Evolutionary conservation across 2,888 invertebrate genomes (phyloP).

Genomic region (Odontomyia ornata): DNA sequence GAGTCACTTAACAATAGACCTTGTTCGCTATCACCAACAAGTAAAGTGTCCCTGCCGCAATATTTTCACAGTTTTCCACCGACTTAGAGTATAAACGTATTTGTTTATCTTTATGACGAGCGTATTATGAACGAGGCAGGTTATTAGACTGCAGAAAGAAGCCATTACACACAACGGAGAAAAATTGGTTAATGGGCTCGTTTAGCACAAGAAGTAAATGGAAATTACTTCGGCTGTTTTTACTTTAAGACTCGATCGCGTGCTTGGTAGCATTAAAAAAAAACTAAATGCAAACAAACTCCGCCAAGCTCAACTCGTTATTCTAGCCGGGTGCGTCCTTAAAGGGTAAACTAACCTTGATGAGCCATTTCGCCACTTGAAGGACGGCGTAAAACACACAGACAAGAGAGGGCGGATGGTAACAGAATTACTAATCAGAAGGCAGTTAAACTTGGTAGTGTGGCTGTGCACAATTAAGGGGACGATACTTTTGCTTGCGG

Average conservation of each 20-base stretch:
- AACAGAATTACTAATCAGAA: too few species aligned
- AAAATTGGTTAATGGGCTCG: constrained; percentile 43
- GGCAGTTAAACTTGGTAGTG: too few species aligned
- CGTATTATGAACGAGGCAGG: constrained; percentile 33
- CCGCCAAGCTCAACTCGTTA: constrained; percentile 23
- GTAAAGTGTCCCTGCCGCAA: not conserved
- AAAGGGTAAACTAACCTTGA: constrained; percentile 38
- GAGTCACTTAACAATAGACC: too few species aligned
- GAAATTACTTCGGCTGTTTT: constrained; percentile 34
- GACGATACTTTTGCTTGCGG: too few species aligned
- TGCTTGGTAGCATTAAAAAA: constrained; percentile 26
- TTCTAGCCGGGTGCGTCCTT: constrained; percentile 4
- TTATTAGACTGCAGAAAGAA: constrained; percentile 35
- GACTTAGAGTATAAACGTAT: not conserved
- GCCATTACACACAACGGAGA: constrained; percentile 22
- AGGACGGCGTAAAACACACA: not conserved
- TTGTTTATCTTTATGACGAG: constrained; percentile 37
- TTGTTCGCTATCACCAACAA: too few species aligned
- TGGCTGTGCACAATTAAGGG: too few species aligned
- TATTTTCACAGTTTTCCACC: not conserved
- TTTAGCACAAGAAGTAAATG: constrained; percentile 43
- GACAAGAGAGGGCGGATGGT: not conserved
- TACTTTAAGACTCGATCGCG: constrained; percentile 39
- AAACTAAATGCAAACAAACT: constrained; percentile 42
- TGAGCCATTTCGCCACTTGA: constrained; percentile 38